Percentiles rank a stretch among this genome's conserved stretches.
These are phyloP conservation scores for Pomatostomus ruficeps DNA, from an alignment of 2,113 vertebrate genomes.

Conservation along the genomic window DNA sequence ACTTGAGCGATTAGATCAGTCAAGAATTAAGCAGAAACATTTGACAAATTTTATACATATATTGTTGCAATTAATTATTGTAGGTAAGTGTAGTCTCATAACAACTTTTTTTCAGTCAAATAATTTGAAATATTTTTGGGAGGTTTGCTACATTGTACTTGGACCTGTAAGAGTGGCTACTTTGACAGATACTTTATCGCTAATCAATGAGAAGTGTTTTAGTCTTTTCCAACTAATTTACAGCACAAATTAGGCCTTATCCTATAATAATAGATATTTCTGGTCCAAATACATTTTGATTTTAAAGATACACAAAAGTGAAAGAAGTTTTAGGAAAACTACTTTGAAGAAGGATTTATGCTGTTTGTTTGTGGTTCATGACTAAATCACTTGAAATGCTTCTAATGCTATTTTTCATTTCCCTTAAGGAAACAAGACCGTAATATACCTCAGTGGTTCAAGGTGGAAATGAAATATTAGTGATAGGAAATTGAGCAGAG, in stretches of 20 bases:
- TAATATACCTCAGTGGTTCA: neutral
- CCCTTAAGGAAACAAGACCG: neutral
- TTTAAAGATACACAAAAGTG: neutral
- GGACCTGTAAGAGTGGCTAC: neutral
- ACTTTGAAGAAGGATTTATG: neutral
- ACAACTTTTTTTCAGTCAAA: neutral
- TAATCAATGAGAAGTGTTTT: neutral
- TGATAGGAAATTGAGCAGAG: neutral
- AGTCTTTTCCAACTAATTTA: neutral
- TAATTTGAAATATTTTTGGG: neutral
- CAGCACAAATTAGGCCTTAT: neutral
- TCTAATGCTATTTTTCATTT: neutral
- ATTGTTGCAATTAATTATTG: neutral
- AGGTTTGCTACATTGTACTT: neutral
- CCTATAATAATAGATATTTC: neutral
- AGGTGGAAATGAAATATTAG: neutral
- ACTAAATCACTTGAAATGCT: neutral
- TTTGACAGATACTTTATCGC: neutral
- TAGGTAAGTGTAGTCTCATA: neutral
- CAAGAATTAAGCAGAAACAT: neutral
- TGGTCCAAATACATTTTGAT: neutral
- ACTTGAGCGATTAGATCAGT: neutral
- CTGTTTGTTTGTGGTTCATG: neutral
- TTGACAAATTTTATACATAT: neutral
- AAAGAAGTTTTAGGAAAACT: neutral